Evolutionary conservation across 1,140 invertebrate genomes (phyloP).

Genomic region (Tachypleus tridentatus): DNA sequence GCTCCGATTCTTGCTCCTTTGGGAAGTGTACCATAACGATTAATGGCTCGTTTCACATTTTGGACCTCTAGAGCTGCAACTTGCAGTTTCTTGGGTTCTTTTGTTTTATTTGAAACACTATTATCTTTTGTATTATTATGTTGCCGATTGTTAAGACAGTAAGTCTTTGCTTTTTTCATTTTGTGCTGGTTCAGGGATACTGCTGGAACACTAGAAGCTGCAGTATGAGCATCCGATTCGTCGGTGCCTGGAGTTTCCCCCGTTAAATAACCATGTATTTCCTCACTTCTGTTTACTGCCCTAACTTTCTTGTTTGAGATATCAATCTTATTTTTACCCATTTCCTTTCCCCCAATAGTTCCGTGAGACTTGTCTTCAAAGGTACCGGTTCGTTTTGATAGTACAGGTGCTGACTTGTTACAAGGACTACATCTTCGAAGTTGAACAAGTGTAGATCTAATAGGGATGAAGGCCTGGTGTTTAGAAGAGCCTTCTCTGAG

Average conservation of each 20-base stretch:
- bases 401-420: conserved; percentile 76
- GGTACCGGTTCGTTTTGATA: conserved; percentile 84
- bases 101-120: conserved; percentile 6
- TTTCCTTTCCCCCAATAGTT: conserved; percentile 21
- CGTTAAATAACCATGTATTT: too few relatives aligned
- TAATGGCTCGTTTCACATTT: conserved; percentile 91
- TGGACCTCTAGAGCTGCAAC: conserved; percentile 88
- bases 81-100: conserved; percentile 40
- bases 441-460: conserved; percentile 50
- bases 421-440: conserved; percentile 45
- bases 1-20: conserved; percentile 92
- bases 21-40: conserved; percentile 86
- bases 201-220: conserved; percentile 16
- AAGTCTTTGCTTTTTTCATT: conserved; percentile 44
- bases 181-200: conserved; percentile 14
- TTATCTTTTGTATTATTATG: conserved; percentile 12
- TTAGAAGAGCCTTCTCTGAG: background rate
- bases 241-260: conserved; percentile 51
- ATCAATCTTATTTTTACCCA: conserved; percentile 26
- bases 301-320: conserved; percentile 34
- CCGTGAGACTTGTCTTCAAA: conserved; percentile 23
- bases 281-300: conserved; percentile 17
- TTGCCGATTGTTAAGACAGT: conserved; percentile 32
- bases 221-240: conserved; percentile 34
- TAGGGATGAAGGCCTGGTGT: conserved; percentile 27